A percentile compares a stretch with the other conserved stretches of the same genome.
Evolutionary conservation across 2,888 invertebrate species (phyloP).

Genomic region (Agrilus cyanescens): DNA sequence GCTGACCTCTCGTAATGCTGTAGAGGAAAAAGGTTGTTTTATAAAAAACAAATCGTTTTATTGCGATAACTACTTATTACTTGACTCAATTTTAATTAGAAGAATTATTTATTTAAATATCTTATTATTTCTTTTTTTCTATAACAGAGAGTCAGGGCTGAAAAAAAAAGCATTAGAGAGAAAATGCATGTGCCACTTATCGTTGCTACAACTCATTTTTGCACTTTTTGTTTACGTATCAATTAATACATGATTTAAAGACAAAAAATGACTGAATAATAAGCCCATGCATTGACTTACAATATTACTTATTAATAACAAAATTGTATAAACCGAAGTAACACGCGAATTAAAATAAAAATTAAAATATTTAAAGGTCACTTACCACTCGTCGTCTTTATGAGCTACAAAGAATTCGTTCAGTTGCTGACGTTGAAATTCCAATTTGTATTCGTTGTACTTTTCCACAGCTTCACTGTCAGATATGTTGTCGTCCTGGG

Average conservation of each 20-base stretch:
- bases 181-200: slow-evolving; percentile 6
- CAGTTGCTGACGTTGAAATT: slow-evolving; percentile 90
- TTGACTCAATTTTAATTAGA: slow-evolving; percentile 16
- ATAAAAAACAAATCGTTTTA: no score
- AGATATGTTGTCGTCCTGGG: slow-evolving; percentile 95
- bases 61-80: no score
- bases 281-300: no score
- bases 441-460: slow-evolving; percentile 96
- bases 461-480: slow-evolving; percentile 93
- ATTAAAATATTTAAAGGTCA: slow-evolving; percentile 13
- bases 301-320: no score
- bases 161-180: slow-evolving; percentile 9
- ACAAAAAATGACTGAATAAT: no score
- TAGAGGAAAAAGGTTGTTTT: slow-evolving; percentile 33
- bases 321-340: not conserved
- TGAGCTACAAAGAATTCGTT: slow-evolving; percentile 98
- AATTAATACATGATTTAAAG: no score
- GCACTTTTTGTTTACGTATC: no score
- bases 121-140: slow-evolving; percentile 9
- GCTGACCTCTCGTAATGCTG: slow-evolving; percentile 33
- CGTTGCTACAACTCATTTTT: not conserved
- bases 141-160: slow-evolving; percentile 8
- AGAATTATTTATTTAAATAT: slow-evolving; percentile 17
- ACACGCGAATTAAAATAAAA: slow-evolving; percentile 1
- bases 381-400: slow-evolving; percentile 99